A percentile compares a stretch with the other conserved stretches of the same genome.
These are phyloP conservation scores for Andrena cerasifolii DNA, from an alignment of 1,140 invertebrate species.

Conservation along the genomic window DNA sequence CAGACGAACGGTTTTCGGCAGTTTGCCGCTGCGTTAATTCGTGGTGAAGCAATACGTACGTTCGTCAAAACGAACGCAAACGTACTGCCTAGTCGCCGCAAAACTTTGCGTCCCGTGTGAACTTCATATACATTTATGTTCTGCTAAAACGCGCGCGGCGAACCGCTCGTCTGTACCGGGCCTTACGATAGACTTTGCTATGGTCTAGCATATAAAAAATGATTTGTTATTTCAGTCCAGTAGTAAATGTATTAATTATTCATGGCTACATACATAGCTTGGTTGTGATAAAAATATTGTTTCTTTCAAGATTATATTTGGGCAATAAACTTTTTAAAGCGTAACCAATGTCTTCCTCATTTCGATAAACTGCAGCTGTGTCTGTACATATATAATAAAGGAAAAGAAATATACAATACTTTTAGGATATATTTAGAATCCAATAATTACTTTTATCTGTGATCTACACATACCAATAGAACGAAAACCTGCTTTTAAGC, in stretches of 20 bases:
- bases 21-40: too few relatives aligned
- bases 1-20: too few relatives aligned
- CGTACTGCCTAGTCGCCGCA: too few relatives aligned
- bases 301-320: constrained; percentile 85
- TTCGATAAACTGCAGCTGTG: constrained; percentile 89
- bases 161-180: too few relatives aligned
- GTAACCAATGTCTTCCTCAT: constrained; percentile 87
- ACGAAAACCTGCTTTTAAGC: constrained; percentile 83
- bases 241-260: not conserved
- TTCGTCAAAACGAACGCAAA: too few relatives aligned
- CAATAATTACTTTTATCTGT: not conserved
- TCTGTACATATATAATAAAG: constrained; percentile 81
- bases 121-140: too few relatives aligned
- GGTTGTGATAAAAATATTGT: constrained; percentile 90
- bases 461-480: constrained; percentile 81
- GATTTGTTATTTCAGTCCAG: too few relatives aligned
- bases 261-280: constrained; percentile 85
- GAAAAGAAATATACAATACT: constrained; percentile 12
- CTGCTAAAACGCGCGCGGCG: too few relatives aligned
- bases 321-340: constrained; percentile 85
- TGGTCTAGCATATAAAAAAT: too few relatives aligned
- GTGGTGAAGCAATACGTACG: too few relatives aligned
- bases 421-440: constrained; percentile 12
- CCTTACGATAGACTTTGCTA: too few relatives aligned
- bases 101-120: too few relatives aligned